Evolutionary conservation across 2,797 vertebrate species (phyloP).

Genomic region (Amblyopsis hoosieri): DNA sequence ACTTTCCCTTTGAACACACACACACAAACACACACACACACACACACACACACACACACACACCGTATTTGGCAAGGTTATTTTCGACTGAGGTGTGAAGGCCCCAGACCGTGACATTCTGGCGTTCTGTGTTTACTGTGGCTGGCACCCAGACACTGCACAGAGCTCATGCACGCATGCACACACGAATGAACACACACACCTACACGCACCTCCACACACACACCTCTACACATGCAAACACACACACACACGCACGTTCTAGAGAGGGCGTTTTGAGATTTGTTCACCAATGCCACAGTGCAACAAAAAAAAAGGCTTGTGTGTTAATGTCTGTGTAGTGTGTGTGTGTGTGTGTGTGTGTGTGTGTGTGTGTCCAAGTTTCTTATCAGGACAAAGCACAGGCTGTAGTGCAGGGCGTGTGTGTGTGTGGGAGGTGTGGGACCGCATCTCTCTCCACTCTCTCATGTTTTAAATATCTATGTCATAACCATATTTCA

Average conservation of each 20-base stretch:
- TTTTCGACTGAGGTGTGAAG: conserved; percentile 72
- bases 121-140: conserved; percentile 67
- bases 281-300: conserved; percentile 51
- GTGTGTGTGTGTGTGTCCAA: conserved; percentile 45
- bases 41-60: conserved; percentile 27
- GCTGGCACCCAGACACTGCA: conserved; percentile 58
- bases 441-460: conserved; percentile 4
- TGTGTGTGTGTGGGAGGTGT: conserved; percentile 34
- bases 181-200: conserved; percentile 9
- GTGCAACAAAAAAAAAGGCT: conserved; percentile 44
- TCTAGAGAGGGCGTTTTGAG: conserved; percentile 43
- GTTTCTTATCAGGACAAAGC: conserved; percentile 70
- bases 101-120: conserved; percentile 66
- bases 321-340: conserved; percentile 11
- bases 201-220: conserved; percentile 7
- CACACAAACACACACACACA: conserved; percentile 24
- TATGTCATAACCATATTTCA: too few species aligned
- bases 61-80: conserved; percentile 59
- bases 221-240: background rate
- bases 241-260: conserved; percentile 12
- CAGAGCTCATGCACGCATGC: conserved; percentile 45
- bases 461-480: background rate
- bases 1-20: conserved; percentile 3
- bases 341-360: conserved; percentile 41
- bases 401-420: conserved; percentile 59